Base-by-base conservation (phyloP, 2,888 invertebrate genomes). In the Sesamia inferens region DNA sequence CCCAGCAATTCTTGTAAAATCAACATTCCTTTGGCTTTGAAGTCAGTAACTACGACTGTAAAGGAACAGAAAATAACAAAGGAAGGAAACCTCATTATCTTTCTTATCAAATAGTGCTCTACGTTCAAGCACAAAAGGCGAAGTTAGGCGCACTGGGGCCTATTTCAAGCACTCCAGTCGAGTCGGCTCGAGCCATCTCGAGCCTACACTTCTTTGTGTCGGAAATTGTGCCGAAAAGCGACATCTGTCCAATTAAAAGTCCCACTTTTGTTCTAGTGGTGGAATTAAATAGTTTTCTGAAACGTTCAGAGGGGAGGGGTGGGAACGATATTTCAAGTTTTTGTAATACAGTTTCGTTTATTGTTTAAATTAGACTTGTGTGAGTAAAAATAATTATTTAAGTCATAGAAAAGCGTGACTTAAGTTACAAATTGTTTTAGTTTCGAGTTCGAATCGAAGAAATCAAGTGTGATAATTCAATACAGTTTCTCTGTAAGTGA, bases 191-290 rank as follows among this genome's bases (percentile, higher is more conserved):
- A 58, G 76, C 48, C 62, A 55, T 47, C 65, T 78, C 67, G 73
- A 42, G 69, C 65, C 62, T 48, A 63, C 69, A 68, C 39, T 58
- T 61, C 84, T 85, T 79, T 85, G 76, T 82, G 71, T 81, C 67
- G 65, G 79, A 68, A 84, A 82, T 76, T 79, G 84, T 69, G 77
- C 81, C 79, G 71, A 86, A 85, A 86, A 86, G 79, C 73, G 79
- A 68, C 85, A 79, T 78, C 84, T 85, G 76, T 82, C 84, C 84
- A 85, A 84, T 85, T 86, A 85, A 74, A 86, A 82, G 42, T 47
- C 68, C 22, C 62, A 67, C 61, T 76, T 78, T 74, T 57, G 48
- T 64, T 76, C 54, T 66, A 55, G 74, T 59, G 65, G 10, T 54
- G 10, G 57, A 58, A 66, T 82, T 82, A 59, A 63, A 71, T 54